These are phyloP conservation scores for Echiichthys vipera DNA, from an alignment of 2,797 vertebrate genomes.

Conservation along the genomic window DNA sequence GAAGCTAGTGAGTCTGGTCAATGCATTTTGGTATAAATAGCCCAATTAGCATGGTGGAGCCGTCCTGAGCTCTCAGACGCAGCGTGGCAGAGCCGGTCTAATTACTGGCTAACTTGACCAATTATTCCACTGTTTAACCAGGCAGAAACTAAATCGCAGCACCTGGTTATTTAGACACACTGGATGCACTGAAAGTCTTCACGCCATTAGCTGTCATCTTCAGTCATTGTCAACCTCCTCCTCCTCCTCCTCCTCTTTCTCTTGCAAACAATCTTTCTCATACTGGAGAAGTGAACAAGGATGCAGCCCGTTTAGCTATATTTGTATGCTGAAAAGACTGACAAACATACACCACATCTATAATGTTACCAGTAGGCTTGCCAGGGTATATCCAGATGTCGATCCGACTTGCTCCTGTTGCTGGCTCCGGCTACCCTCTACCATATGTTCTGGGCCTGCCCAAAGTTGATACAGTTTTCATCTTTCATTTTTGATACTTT, in stretches of 20 bases:
- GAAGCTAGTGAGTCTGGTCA: conserved; percentile 65
- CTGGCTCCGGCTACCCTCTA: too few species aligned
- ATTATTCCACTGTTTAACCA: conserved; percentile 83
- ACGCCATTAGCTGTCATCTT: conserved; percentile 67
- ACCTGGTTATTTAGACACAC: conserved; percentile 78
- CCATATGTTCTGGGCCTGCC: too few species aligned
- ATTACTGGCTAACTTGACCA: conserved; percentile 80
- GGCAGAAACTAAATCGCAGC: conserved; percentile 72
- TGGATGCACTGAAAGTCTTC: conserved; percentile 62
- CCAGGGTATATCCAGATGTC: too few species aligned
- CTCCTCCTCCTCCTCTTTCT: conserved; percentile 19
- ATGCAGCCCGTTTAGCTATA: neutral
- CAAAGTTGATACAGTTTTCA: too few species aligned
- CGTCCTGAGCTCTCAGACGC: conserved; percentile 61
- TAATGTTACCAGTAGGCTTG: too few species aligned
- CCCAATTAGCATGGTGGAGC: conserved; percentile 76
- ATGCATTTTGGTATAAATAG: conserved; percentile 77
- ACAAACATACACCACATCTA: neutral
- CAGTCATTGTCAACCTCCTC: conserved; percentile 67
- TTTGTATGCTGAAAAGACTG: neutral
- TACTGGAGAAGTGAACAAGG: neutral
- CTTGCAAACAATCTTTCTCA: conserved; percentile 9
- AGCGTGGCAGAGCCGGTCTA: conserved; percentile 69
- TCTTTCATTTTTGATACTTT: too few species aligned
- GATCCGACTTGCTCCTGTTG: too few species aligned